A percentile compares a stretch with the other conserved stretches of the same genome.
These are phyloP conservation scores for Mus caroli DNA, from an alignment of 2,797 vertebrate genomes.

Conservation along the genomic window DNA sequence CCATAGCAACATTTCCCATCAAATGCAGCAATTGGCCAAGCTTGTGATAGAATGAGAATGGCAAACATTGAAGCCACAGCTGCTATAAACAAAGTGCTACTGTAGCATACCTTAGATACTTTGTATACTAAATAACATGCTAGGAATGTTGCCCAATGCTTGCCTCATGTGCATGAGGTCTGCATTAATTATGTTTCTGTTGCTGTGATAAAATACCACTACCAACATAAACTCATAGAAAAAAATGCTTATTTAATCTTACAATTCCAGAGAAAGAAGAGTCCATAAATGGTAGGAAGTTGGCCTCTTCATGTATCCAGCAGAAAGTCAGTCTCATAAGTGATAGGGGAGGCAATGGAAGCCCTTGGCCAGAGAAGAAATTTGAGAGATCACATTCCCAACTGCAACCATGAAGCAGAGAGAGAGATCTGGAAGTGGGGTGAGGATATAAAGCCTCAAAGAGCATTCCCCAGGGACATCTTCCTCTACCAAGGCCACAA, in stretches of 20 bases:
- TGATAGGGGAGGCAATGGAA: too few species aligned
- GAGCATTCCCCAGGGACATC: not conserved
- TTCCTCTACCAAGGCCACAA: not conserved
- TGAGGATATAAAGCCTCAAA: not conserved
- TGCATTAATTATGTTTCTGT: not conserved
- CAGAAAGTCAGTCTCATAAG: not conserved
- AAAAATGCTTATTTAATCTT: too few species aligned
- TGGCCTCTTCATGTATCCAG: not conserved
- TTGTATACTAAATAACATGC: not conserved
- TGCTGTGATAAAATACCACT: not conserved
- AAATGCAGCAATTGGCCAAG: not conserved
- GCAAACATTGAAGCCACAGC: too few species aligned
- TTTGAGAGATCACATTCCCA: not conserved
- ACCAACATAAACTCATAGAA: not conserved
- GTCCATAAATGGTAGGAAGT: not conserved
- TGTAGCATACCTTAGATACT: not conserved
- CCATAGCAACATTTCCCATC: not conserved
- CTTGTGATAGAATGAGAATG: not conserved
- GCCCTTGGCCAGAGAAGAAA: not conserved
- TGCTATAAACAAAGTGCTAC: not conserved
- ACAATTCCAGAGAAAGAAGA: not conserved
- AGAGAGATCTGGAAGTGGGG: not conserved
- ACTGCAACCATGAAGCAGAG: not conserved
- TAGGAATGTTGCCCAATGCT: not conserved
- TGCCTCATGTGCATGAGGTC: not conserved